phyloP scores from a whole-genome alignment of 2,113 vertebrate genomes.

The Melanerpes formicivorus region DNA sequence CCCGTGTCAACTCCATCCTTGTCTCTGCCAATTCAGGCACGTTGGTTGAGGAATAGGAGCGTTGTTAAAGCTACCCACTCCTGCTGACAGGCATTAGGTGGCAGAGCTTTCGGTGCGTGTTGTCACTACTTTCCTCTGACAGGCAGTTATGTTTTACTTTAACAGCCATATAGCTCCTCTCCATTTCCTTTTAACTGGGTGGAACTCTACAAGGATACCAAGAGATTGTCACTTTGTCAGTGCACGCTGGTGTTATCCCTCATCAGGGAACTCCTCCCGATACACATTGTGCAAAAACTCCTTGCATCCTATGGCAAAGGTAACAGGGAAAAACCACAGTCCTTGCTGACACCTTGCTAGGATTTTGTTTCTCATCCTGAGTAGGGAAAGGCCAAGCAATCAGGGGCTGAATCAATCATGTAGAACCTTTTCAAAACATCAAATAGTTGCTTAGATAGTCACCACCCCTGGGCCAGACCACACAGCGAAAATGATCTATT shows the following conservation, averaged over 20 bases:
- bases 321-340: fast-evolving
- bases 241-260: not conserved
- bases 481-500: not conserved
- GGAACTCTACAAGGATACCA: conserved; percentile 30
- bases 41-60: conserved; percentile 45
- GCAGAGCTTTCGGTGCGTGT: conserved; percentile 12
- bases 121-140: conserved; percentile 67
- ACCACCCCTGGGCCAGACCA: not conserved
- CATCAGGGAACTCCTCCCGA: not conserved
- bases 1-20: conserved; percentile 64
- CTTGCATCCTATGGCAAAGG: not conserved
- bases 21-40: conserved; percentile 57
- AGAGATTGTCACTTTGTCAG: not conserved
- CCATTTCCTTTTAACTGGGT: conserved; percentile 1
- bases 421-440: not conserved
- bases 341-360: not conserved
- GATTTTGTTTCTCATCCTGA: not conserved
- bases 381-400: not conserved
- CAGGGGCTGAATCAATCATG: not conserved
- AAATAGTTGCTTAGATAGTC: not conserved
- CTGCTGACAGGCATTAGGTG: conserved; percentile 69
- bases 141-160: conserved; percentile 72
- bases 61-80: conserved; percentile 22
- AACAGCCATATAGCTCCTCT: conserved; percentile 65
- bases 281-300: not conserved